Evolutionary conservation across 2,113 vertebrate species (phyloP).

Genomic region (Odocoileus hemionus): DNA sequence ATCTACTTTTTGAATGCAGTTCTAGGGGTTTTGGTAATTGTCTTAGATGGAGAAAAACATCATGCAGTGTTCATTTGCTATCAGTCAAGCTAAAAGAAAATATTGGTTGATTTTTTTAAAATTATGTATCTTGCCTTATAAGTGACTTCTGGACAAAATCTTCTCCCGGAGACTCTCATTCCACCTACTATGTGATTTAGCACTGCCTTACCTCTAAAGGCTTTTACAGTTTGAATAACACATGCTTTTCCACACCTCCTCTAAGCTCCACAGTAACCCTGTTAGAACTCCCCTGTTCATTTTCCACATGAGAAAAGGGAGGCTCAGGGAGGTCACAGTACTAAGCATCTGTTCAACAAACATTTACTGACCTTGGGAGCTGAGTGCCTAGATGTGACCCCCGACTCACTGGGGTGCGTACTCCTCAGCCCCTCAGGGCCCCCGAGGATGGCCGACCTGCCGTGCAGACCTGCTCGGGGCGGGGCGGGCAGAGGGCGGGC

Average conservation of each 20-base stretch:
- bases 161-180: not conserved
- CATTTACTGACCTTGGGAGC: too few relatives aligned
- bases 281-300: fast-evolving
- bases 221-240: not conserved
- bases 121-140: not conserved
- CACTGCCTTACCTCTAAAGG: not conserved
- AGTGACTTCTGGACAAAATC: not conserved
- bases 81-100: not conserved
- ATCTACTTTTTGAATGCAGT: fast-evolving
- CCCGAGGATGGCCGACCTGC: not conserved
- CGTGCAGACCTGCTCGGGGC: fast-evolving
- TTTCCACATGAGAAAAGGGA: not conserved
- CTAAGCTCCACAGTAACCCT: not conserved
- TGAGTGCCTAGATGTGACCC: not conserved
- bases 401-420: fast-evolving
- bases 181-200: too few relatives aligned
- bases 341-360: fast-evolving
- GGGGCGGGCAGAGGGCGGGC: fast-evolving
- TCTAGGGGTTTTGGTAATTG: not conserved
- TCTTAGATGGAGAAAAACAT: not conserved
- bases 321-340: not conserved
- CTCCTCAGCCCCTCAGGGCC: too few relatives aligned
- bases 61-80: fast-evolving
- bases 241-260: not conserved
- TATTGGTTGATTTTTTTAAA: not conserved